Base-by-base conservation (phyloP, 2,797 vertebrate genomes). In the Fundulus diaphanus region DNA sequence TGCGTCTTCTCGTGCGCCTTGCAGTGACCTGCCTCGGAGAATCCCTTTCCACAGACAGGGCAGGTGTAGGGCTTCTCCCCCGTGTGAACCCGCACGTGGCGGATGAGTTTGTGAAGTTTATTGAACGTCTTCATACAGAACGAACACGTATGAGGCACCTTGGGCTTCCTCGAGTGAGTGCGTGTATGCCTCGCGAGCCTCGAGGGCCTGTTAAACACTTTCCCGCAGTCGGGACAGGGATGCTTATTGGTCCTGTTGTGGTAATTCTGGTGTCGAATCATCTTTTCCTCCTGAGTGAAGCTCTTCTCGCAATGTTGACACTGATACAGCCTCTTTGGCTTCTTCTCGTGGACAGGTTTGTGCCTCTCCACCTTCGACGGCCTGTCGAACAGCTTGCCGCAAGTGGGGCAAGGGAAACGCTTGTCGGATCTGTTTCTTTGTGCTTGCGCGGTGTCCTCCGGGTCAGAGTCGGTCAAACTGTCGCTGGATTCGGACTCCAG, bases 61-160 rank as follows among this genome's bases (percentile, higher is more conserved):
- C 93, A 94, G 69, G 88, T 91, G 48, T 90, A 93, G 16, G 93
- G 93, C 73, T 66, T 91, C 85, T 94, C 93, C 16, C 93, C 93
- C 0, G 93, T 94, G 81, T 94, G 93, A 82, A 91, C 88, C 2
- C 93, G 84, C 73, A 87, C 70, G 40, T 94, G 93, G 24, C 93
- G 91, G 16, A 89, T 76, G 0, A 92, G 91, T 79, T 92, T 90
- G 81, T 93, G 89, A 1, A 84, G 90, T 42, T 94, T 94, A 0
- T 59, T 88, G 77, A 94, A 94, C 0, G 87, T 87, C 78, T 94
- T 94, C 77, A 74, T 76, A 77, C 93, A 94, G 82, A 80, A 92
- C 0, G 92, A 84, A 42, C 93, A 94, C 68, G 92, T 86, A 56
- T 93, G 90, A 33, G 91, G 91, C 46, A 81, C 85, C 78, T 89